Evolutionary conservation across 2,888 invertebrate genomes (phyloP).

Genomic region (Tethea ocularis): DNA sequence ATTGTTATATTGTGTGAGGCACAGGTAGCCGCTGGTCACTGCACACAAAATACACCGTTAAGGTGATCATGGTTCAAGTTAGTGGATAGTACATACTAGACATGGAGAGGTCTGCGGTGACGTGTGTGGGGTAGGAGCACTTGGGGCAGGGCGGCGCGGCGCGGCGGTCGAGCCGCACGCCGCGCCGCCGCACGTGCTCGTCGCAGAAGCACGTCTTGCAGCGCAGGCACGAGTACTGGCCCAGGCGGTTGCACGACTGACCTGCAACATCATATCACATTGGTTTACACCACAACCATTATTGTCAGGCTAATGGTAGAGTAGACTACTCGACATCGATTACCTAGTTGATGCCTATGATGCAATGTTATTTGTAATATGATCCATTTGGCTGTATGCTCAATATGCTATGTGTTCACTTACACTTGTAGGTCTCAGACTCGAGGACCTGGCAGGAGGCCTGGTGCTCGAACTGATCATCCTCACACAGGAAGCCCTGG

Average conservation of each 20-base stretch:
- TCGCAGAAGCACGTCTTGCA: conserved; percentile 99
- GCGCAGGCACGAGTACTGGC: conserved; percentile 97
- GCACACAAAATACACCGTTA: too few relatives aligned
- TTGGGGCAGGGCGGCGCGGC: conserved; percentile 92
- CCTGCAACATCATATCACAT: conserved; percentile 75
- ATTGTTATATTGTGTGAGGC: too few relatives aligned
- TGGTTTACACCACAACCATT: conserved; percentile 6
- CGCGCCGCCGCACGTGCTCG: conserved; percentile 93
- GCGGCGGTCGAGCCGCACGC: conserved; percentile 50
- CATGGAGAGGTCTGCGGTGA: conserved; percentile 97
- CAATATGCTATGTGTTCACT: conserved; percentile 33
- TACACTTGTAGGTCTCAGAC: conserved; percentile 97
- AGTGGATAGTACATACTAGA: conserved; percentile 87
- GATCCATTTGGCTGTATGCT: too few relatives aligned
- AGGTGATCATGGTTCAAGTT: too few relatives aligned
- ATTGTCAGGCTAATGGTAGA: neutral
- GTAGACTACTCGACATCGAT: too few relatives aligned
- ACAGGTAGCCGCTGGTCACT: too few relatives aligned
- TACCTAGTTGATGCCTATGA: too few relatives aligned
- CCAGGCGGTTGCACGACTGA: conserved; percentile 96
- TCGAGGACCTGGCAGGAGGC: conserved; percentile 98
- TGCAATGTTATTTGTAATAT: too few relatives aligned
- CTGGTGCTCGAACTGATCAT: conserved; percentile 98
- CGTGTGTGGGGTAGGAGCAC: conserved; percentile 95
- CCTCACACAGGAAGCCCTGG: conserved; percentile 94